Evolutionary conservation across 2,888 invertebrate species (phyloP).

Genomic region (Xanthia togata): DNA sequence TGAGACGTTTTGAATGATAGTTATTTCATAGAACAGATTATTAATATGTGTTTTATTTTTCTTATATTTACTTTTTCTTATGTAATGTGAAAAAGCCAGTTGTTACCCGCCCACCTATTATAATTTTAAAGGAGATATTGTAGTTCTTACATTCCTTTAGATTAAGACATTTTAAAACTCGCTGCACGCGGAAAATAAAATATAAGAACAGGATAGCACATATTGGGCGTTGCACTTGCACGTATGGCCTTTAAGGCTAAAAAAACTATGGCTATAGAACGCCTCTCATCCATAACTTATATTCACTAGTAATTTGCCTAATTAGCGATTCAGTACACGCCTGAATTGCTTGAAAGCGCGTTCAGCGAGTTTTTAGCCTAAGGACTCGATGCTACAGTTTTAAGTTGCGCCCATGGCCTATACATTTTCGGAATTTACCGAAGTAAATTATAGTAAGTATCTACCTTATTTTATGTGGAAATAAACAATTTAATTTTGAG

Average conservation of each 20-base stretch:
- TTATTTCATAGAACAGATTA: slow-evolving; percentile 38
- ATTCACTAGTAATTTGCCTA: neutral
- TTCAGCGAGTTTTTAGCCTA: neutral
- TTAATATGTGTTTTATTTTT: slow-evolving; percentile 13
- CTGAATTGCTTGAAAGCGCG: neutral
- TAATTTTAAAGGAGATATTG: slow-evolving; percentile 6
- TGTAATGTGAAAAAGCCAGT: slow-evolving; percentile 49
- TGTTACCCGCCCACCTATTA: slow-evolving; percentile 48
- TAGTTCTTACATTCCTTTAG: slow-evolving; percentile 22
- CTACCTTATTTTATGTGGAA: slow-evolving; percentile 9
- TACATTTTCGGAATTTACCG: neutral
- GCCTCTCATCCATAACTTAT: neutral
- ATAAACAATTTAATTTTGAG: slow-evolving; percentile 33
- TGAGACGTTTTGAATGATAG: slow-evolving; percentile 38
- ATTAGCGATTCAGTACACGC: neutral
- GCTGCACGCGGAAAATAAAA: neutral
- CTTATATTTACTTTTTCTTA: slow-evolving; percentile 45
- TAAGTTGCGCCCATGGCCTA: neutral
- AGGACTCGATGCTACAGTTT: neutral
- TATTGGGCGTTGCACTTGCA: neutral
- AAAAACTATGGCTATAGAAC: neutral
- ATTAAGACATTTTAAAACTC: neutral
- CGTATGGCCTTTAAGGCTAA: no score
- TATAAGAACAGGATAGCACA: neutral
- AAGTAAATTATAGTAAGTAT: neutral